Percentiles rank a stretch among this genome's conserved stretches.
Conservation (phyloP, 2,113 vertebrate genomes). For the Turnix velox region DNA sequence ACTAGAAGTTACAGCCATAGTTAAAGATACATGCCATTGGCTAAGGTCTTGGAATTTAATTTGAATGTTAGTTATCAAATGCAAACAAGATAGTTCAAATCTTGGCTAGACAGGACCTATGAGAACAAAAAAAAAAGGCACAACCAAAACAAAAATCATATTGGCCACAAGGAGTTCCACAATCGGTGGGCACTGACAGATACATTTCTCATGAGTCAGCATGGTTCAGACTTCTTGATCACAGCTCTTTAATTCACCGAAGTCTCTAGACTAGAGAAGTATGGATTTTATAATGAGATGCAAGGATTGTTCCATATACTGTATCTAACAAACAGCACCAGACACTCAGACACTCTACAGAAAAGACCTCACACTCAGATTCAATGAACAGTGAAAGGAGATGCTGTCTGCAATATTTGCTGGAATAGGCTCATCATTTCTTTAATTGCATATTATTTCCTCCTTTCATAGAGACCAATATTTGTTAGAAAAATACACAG, state of each 20-base stretch:
- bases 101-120: not conserved
- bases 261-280: not conserved
- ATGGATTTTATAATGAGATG: not conserved
- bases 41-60: not conserved
- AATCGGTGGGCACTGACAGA: not conserved
- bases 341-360: not conserved
- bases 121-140: not conserved
- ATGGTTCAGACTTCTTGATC: not conserved
- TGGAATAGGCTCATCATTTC: not conserved
- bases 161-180: not conserved
- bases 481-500: not conserved
- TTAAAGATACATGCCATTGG: not conserved
- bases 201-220: not conserved
- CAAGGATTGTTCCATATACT: not conserved
- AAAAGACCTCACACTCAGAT: not conserved
- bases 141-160: fast-evolving
- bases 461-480: not conserved
- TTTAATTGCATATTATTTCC: not conserved
- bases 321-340: not conserved
- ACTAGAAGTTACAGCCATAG: not conserved
- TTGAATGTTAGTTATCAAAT: not conserved
- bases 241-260: not conserved
- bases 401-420: not conserved
- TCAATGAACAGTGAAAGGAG: not conserved
- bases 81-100: not conserved